These are phyloP conservation scores for Nanorana parkeri DNA, from an alignment of 2,113 vertebrate genomes.

Conservation along the genomic window DNA sequence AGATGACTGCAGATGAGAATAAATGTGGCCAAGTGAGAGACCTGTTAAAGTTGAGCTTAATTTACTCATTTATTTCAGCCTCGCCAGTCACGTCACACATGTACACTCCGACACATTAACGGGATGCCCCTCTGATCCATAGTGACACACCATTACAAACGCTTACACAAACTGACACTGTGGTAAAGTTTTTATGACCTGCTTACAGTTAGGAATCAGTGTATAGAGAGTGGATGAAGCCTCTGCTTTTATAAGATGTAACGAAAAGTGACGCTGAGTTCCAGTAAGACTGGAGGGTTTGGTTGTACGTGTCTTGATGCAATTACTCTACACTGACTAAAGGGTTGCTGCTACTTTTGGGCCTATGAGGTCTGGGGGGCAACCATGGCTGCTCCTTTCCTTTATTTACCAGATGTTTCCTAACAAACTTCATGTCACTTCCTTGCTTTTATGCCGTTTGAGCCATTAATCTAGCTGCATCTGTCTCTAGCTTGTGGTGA, in stretches of 20 bases:
- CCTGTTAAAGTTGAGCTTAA: not conserved
- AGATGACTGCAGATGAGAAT: not conserved
- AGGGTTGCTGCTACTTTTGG: too few species aligned
- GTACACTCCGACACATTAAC: conserved; percentile 18
- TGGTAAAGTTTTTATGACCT: conserved; percentile 28
- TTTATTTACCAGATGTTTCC: too few species aligned
- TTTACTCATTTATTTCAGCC: conserved; percentile 8
- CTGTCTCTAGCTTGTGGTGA: too few species aligned
- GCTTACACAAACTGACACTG: conserved; percentile 12
- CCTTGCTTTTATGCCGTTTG: too few species aligned
- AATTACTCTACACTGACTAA: too few species aligned
- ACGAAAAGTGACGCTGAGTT: not conserved
- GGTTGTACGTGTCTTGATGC: too few species aligned
- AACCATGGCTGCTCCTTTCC: too few species aligned
- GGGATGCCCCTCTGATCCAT: not conserved
- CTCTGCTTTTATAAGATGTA: not conserved
- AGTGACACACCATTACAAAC: not conserved
- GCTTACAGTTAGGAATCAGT: conserved; percentile 5
- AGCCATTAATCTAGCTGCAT: too few species aligned
- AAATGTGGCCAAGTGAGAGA: not conserved
- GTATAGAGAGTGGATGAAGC: not conserved
- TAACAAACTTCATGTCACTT: too few species aligned
- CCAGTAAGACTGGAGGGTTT: not conserved
- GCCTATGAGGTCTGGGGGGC: too few species aligned
- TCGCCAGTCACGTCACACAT: not conserved